Percentiles rank a stretch among this genome's conserved stretches.
phyloP scores from a whole-genome alignment of 2,888 invertebrate genomes.

The Strigamia maritima region DNA sequence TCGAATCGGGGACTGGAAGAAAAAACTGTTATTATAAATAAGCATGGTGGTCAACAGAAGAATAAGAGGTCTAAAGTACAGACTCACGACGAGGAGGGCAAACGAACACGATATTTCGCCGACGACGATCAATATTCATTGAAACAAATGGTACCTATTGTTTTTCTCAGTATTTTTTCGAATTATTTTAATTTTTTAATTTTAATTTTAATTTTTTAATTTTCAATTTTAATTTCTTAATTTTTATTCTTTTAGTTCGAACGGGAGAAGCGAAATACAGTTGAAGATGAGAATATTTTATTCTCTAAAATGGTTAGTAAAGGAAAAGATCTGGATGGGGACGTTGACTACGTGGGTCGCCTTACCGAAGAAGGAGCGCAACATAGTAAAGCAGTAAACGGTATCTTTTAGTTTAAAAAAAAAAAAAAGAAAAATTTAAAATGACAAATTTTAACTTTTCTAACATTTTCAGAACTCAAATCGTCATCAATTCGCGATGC shows the following conservation, averaged over 20 bases:
- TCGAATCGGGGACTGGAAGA: conserved; percentile 39
- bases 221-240: conserved; percentile 34
- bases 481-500: background rate
- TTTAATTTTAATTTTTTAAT: conserved; percentile 35
- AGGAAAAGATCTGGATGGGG: conserved; percentile 45
- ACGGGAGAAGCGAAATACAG: conserved; percentile 72
- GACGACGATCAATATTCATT: conserved; percentile 86
- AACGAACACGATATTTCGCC: conserved; percentile 77
- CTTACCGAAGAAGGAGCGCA: conserved; percentile 21
- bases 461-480: background rate
- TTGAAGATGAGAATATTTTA: conserved; percentile 74
- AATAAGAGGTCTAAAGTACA: conserved; percentile 53
- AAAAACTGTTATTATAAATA: conserved; percentile 42
- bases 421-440: too few species aligned
- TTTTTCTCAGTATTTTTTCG: too few species aligned
- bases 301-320: conserved; percentile 70
- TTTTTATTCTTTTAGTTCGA: conserved; percentile 52
- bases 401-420: too few species aligned
- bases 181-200: too few species aligned
- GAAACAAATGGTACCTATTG: conserved; percentile 76
- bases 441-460: conserved; percentile 43
- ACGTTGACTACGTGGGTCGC: background rate
- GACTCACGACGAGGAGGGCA: conserved; percentile 66
- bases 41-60: conserved; percentile 44
- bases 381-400: conserved; percentile 42